Conservation (phyloP, 2,888 invertebrate genomes). For the Rhimphoctona megacephalus region DNA sequence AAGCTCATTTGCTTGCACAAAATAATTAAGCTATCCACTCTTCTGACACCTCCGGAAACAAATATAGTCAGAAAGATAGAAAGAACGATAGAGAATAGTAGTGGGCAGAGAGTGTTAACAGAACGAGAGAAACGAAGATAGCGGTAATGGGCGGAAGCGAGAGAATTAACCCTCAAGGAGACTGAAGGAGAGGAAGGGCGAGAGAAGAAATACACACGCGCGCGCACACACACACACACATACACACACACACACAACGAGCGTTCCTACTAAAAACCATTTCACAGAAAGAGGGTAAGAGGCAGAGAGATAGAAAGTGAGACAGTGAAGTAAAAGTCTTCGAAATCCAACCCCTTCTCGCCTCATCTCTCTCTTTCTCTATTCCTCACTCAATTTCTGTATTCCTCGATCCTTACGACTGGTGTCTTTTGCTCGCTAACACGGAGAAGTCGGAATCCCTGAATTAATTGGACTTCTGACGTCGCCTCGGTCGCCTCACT, state of each 20-base stretch:
- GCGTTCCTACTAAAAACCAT: constrained; percentile 1
- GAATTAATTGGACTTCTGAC: constrained; percentile 63
- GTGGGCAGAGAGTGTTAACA: neutral
- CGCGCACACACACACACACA: neutral
- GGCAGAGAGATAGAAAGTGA: neutral
- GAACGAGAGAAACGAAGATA: constrained; percentile 2
- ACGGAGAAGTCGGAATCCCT: constrained; percentile 54
- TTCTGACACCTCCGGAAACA: neutral
- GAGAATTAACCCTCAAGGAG: neutral
- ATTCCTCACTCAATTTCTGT: constrained; percentile 2
- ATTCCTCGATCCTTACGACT: constrained; percentile 34
- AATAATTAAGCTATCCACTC: constrained; percentile 37
- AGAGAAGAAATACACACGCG: neutral
- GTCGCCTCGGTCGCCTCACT: constrained; percentile 36
- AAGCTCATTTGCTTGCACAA: constrained; percentile 19
- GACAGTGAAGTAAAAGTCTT: constrained; percentile 18
- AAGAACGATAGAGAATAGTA: neutral
- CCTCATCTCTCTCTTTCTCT: neutral
- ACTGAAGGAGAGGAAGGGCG: constrained; percentile 5
- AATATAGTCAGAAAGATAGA: constrained; percentile 1
- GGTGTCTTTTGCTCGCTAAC: constrained; percentile 57
- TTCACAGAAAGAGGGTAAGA: constrained; percentile 7
- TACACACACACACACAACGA: neutral
- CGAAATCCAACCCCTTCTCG: constrained; percentile 21
- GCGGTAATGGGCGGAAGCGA: constrained; percentile 1